Evolutionary conservation across 2,888 invertebrate species (phyloP), one percentile per base, ranked within the genome.

Genomic region (Acleris emargana): DNA sequence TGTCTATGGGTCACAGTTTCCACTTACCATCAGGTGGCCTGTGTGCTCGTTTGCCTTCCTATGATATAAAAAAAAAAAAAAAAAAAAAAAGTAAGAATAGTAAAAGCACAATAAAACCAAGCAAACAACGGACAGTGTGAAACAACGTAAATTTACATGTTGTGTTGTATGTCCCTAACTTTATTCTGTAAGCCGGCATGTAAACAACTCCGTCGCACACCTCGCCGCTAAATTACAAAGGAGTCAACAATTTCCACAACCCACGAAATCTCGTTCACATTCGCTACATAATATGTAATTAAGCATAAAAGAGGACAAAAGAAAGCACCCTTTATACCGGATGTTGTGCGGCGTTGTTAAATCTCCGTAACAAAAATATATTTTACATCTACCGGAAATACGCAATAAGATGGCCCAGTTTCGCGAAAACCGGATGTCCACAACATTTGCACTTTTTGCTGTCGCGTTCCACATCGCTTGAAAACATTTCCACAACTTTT

Each of bases 401-500:
- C 72, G 76, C 72, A 68, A 68, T 76, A 75, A 75, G 76, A 75
- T 76, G 80, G 76, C 79, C 80, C 73, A 80, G 74, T 80, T 78
- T 76, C 68, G 58, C 68, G 67, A 72, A 71, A 43, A 58, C 49
- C 75, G 74, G 74, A 74, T 73, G 73, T 74, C 68, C 69, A 73
- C 71, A 74, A 74, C 79, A 76, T 79, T 77, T 77, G 72, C 76
- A 78, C 76, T 76, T 80, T 76, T 79, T 79, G 73, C 71, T 68
- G 69, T 59, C 22, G 38, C 54, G 59, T 64, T 63, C 63, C 60
- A 63, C 64, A 67, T 63, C 60, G 58, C 64, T 38, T 16, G 51
- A 51, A 64, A 68, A 64, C 60, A 50, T 60, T 55, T 58, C 43
- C 55, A 53, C 62, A 68, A 55, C 43, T 63, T 63, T 67, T 25